phyloP scores from a whole-genome alignment of 1,140 invertebrate species.

The Camponotus floridanus region DNA sequence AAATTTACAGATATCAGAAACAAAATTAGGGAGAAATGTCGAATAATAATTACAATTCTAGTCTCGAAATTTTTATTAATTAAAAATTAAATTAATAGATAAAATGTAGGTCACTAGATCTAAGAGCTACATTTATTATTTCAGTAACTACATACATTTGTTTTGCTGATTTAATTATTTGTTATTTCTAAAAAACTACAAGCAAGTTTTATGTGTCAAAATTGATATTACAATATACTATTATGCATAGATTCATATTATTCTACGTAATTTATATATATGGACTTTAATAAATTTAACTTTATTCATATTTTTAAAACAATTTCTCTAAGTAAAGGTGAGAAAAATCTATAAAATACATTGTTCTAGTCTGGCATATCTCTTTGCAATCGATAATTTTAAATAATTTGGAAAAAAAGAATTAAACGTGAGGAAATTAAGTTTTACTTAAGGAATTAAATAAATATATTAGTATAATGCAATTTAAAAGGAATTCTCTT shows the following conservation, averaged over 20 bases:
- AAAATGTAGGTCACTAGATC: neutral
- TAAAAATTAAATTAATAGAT: neutral
- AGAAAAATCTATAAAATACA: neutral
- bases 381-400: neutral
- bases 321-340: neutral
- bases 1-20: constrained; percentile 11
- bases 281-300: constrained; percentile 11
- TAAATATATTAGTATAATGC: neutral
- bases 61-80: neutral
- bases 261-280: constrained; percentile 7
- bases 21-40: neutral
- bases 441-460: constrained; percentile 1
- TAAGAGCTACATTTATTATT: neutral
- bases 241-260: neutral
- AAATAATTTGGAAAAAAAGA: neutral
- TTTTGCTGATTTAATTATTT: constrained; percentile 21
- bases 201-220: constrained; percentile 5
- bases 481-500: constrained; percentile 35
- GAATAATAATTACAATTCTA: too few relatives aligned
- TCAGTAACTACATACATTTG: neutral
- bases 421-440: too few relatives aligned
- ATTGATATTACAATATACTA: neutral
- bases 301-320: neutral
- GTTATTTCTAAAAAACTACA: neutral
- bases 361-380: neutral